Evolutionary conservation across 2,888 invertebrate species (phyloP), one percentile per base, ranked within the genome.

Genomic region (Formica aserva): DNA sequence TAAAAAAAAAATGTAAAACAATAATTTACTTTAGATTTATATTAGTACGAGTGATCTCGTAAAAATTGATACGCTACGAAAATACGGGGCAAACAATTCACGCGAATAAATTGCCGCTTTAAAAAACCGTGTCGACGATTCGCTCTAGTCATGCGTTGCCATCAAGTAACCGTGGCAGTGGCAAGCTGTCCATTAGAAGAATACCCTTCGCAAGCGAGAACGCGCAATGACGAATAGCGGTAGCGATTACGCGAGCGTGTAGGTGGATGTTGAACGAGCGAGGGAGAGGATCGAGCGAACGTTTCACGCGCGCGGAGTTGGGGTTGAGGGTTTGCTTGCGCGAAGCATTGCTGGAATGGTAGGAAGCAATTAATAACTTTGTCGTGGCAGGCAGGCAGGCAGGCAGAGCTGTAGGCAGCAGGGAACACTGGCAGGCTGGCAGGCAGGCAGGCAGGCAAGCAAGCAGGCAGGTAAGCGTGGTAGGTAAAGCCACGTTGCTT

Each of bases 351-450:
- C 86, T 88, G 90, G 92, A 94, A 92, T 93, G 90, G 93, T 93
- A 93, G 94, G 94, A 94, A 94, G 94, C 94, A 94, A 94, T 94
- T 94, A 94, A 94, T 94, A 94, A 94, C 94, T 94, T 94, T 92
- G 93, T 92, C 93, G 92, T 94, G 93, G 93, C 92, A 93, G 92
- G 88, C 88, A 88, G 89, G 88, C 88, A 88, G 89, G 87, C 62
- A 85, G 80, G 83, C 48, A 52, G 52, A 6, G n/a, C n/a, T 52
- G 52, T 52, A 52, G 52, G 18, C 52, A 52, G 52, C 82, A 90
- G 77, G 89, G 89, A 91, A 87, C 83, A 78, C 84, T 84, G 69
- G 86, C 82, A 74, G 84, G 67, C 15, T 55, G 85, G 86, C 63
- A 74, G 84, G 91, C 77, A 83, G 71, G n/a, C n/a, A n/a, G n/a